phyloP scores from a whole-genome alignment of 37 sponge, comb jelly and placozoan genomes.

The Chondrilla cf. caribensis region DNA sequence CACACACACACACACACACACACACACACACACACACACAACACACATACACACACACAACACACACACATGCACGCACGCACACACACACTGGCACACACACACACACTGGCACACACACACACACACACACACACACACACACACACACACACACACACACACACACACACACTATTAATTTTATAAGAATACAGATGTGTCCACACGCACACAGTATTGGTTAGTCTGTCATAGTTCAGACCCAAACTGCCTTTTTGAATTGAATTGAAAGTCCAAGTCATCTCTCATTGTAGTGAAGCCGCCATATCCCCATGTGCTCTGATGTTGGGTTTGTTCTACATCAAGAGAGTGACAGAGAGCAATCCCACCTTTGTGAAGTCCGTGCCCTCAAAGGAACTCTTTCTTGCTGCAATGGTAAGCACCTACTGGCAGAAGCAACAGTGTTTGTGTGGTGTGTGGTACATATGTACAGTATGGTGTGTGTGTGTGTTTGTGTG shows the following conservation, averaged over 20 bases:
- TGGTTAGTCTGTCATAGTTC: not conserved
- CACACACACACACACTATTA: no score
- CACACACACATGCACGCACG: conserved; percentile 33
- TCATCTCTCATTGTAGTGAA: conserved; percentile 34
- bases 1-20: conserved; percentile 30
- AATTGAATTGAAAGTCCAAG: not conserved
- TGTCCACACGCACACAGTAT: not conserved
- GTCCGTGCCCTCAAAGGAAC: conserved; percentile 37
- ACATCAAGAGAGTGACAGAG: conserved; percentile 54
- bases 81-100: not conserved
- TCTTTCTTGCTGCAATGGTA: conserved; percentile 72
- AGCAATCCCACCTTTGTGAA: conserved; percentile 46
- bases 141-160: conserved; percentile 41
- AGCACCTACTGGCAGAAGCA: not conserved
- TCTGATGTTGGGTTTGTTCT: conserved; percentile 65
- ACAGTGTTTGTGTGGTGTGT: not conserved
- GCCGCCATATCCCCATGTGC: conserved; percentile 68
- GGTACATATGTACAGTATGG: not conserved
- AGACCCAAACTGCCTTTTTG: not conserved
- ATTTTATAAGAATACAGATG: not conserved
- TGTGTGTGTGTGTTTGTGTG: not conserved
- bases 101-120: conserved; percentile 4
- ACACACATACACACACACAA: conserved; percentile 21
- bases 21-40: conserved; percentile 14
- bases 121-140: conserved; percentile 19